phyloP scores from a whole-genome alignment of 2,113 vertebrate genomes.

The Pristiophorus japonicus region DNA sequence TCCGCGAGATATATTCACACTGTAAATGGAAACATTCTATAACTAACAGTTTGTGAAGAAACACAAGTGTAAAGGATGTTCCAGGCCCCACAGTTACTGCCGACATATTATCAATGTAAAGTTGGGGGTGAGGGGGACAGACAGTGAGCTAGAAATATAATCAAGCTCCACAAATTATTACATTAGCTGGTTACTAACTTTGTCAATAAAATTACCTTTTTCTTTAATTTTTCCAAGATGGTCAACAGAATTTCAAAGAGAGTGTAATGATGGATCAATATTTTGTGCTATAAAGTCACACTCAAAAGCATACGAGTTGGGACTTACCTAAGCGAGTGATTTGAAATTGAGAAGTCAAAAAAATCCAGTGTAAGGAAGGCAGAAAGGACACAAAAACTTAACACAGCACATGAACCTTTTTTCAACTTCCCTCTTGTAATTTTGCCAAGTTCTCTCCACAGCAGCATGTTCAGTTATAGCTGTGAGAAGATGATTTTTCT shows the following conservation, averaged over 20 bases:
- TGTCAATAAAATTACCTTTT: no score
- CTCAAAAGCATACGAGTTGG: neutral
- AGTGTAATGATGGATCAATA: neutral
- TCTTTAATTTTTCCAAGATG: no score
- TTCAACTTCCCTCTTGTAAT: neutral
- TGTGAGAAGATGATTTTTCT: neutral
- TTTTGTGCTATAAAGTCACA: neutral
- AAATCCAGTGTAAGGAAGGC: no score
- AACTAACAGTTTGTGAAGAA: neutral
- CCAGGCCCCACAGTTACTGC: neutral
- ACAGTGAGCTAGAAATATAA: neutral
- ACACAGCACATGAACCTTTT: neutral
- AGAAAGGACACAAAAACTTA: neutral
- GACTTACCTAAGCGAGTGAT: neutral
- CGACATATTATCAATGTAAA: neutral
- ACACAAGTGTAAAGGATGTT: neutral
- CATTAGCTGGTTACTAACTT: neutral
- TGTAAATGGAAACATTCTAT: neutral
- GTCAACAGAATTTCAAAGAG: no score
- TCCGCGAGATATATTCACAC: neutral
- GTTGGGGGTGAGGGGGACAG: neutral
- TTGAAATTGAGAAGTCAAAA: neutral
- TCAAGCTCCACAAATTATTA: neutral
- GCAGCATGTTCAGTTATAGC: neutral
- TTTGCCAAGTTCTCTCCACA: neutral